A percentile compares a stretch with the other conserved stretches of the same genome.
Conservation (phyloP, 1,140 invertebrate genomes). For the Drosophila insularis region DNA sequence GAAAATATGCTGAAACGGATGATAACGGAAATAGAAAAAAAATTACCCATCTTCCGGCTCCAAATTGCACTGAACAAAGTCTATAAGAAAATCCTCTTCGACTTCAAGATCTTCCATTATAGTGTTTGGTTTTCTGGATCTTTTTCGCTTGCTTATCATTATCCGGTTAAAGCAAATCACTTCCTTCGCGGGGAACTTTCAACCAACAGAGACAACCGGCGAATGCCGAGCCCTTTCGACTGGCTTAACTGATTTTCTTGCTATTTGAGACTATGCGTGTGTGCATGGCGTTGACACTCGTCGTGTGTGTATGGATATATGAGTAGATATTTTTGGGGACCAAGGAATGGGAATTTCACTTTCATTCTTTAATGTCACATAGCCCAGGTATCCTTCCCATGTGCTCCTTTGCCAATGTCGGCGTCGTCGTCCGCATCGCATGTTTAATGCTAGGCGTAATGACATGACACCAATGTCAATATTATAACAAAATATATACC, state of each 20-base stretch:
- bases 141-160: slow-evolving; percentile 31
- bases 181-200: slow-evolving; percentile 52
- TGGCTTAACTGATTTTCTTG: slow-evolving; percentile 51
- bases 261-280: slow-evolving; percentile 17
- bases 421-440: slow-evolving; percentile 46
- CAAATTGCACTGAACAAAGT: slow-evolving; percentile 76
- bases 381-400: slow-evolving; percentile 4
- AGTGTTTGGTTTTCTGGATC: slow-evolving; percentile 24
- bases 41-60: slow-evolving; percentile 68
- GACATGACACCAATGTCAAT: slow-evolving; percentile 80
- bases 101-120: slow-evolving; percentile 29
- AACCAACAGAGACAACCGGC: slow-evolving; percentile 56
- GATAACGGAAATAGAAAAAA: background rate
- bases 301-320: slow-evolving; percentile 33
- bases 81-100: slow-evolving; percentile 65
- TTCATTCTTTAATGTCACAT: slow-evolving; percentile 4
- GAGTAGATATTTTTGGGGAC: background rate
- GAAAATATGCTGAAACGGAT: background rate
- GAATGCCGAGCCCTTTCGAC: slow-evolving; percentile 62
- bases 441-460: slow-evolving; percentile 74
- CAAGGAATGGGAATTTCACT: slow-evolving; percentile 41
- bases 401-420: slow-evolving; percentile 2
- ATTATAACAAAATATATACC: slow-evolving; percentile 58
- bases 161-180: slow-evolving; percentile 21
- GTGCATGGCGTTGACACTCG: slow-evolving; percentile 37